Base-by-base conservation (phyloP, 2,113 vertebrate genomes). In the Otus sunia region DNA sequence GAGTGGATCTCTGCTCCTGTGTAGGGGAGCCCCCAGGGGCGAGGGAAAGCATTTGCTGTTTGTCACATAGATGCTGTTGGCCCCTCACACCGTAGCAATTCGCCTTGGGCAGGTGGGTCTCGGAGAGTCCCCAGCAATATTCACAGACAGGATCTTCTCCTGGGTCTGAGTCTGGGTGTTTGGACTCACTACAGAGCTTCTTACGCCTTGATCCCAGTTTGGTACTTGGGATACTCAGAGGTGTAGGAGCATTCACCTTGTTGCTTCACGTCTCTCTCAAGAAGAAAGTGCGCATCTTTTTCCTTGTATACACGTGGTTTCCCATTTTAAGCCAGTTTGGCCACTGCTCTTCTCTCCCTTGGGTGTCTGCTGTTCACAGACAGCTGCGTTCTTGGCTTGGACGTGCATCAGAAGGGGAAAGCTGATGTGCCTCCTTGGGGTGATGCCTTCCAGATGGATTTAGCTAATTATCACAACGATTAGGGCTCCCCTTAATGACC, bases 381-480 rank as follows among this genome's bases (percentile, higher is more conserved):
- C 71, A 75, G 58, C 86, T 45, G 67, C 18, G 64, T 10, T 22
- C 81, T 41, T 63, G 56, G 85, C 82, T 87, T 32, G 53, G 82
- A n/a, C 8, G 12, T 5, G 39, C 67, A 47, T 29, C 67, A n/a
- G 78, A 13, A 8, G 6, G 78, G 85, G 69, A 41, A 13, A 45
- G 67, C 73, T 56, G 3, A 3, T 11, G 47, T 63, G 64, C 59
- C 88, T 95, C 73, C 73, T 66, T 32, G 84, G 88, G 91, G 91
- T 72, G 92, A 92, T 92, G 64, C 87, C 77, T 96, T 96, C 87
- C 95, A 91, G 93, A 81, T 93, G 93, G 90, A 69, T 11, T 72
- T 22, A 85, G 77, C 81, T 90, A 69, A 49, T 96, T 92, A 91
- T 60, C 96, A 43, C 80, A 30, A 30, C 0, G 1, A 82, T 93